Evolutionary conservation across 2,113 vertebrate species (phyloP), one percentile per base, ranked within the genome.

Genomic region (Podilymbus podiceps): DNA sequence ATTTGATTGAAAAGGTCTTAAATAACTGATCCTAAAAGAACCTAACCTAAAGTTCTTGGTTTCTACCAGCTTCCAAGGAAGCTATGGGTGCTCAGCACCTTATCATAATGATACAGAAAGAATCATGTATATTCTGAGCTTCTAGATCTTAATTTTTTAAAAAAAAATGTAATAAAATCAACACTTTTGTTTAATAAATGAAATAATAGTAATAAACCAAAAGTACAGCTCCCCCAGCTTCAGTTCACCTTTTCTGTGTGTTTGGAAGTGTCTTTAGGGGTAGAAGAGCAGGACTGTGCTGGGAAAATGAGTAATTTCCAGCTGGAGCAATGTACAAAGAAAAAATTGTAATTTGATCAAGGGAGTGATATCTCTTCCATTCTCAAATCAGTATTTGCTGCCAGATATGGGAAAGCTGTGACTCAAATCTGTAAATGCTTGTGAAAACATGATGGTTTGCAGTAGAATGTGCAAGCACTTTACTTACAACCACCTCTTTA

Each of bases 351-450:
- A 92, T 73, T 85, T 91, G 71, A 92, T 95, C 86, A 88, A 91
- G 42, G 38, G 50, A 95, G 58, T 69, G 63, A 63, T 88, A 56
- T 66, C 27, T 95, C 93, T 93, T 78, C 52, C 69, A 56, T 81
- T 92, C 74, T 93, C 86, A 91, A 89, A 89, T 79, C 2, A 1
- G 53, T 76, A 76, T 92, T 92, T 95, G 69, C 81, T 93, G 69
- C 80, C 95, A 95, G 80, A 92, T 95, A 95, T 35, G 23, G 84
- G 77, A 95, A 97, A 96, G 62, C 74, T 97, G 89, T 91, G 91
- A 92, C 77, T 97, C 86, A 87, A 92, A 94, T 85, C 89, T 92
- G 81, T 82, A 96, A 96, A 89, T 67, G 80, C 89, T 93, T 91
- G 66, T 87, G 92, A 95, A 97, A 95, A 95, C 58, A 85, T 12